phyloP scores from a whole-genome alignment of 2,888 invertebrate genomes.

The Netelia virgata region DNA sequence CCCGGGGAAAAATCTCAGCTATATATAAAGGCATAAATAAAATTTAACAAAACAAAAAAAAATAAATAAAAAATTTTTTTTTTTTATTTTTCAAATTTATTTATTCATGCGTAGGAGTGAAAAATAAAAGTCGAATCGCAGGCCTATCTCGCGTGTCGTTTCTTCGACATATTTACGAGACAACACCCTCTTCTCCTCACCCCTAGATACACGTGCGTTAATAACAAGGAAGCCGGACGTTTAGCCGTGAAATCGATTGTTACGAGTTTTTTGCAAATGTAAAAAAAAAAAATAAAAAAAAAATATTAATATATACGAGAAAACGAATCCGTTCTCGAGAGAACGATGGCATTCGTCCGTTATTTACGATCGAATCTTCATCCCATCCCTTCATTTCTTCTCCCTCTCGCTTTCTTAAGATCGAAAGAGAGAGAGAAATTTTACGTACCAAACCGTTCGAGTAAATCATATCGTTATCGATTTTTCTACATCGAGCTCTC shows the following conservation, averaged over 20 bases:
- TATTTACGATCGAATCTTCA: conserved; percentile 56
- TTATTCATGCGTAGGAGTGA: conserved; percentile 23
- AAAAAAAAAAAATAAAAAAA: conserved; percentile 15
- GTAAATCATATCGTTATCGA: neutral
- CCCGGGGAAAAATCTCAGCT: conserved; percentile 30
- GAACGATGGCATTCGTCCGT: conserved; percentile 39
- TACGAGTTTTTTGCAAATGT: conserved; percentile 20
- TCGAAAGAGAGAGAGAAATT: conserved; percentile 6
- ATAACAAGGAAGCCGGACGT: conserved; percentile 60
- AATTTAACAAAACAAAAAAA: neutral
- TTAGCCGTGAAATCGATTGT: conserved; percentile 62
- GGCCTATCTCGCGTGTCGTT: conserved; percentile 50
- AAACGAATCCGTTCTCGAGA: conserved; percentile 36
- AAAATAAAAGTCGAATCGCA: conserved; percentile 40
- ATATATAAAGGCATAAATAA: conserved; percentile 9
- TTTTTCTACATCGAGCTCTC: neutral
- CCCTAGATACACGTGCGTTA: conserved; percentile 57
- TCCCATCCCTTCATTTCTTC: neutral
- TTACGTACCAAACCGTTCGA: neutral
- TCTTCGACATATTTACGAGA: conserved; percentile 64
- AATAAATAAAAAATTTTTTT: neutral
- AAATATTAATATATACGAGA: conserved; percentile 54
- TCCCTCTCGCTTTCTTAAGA: neutral
- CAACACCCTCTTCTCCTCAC: neutral
- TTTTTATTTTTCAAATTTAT: neutral